Evolutionary conservation across 2,113 vertebrate genomes (phyloP).

Genomic region (Coreoperca whiteheadi): DNA sequence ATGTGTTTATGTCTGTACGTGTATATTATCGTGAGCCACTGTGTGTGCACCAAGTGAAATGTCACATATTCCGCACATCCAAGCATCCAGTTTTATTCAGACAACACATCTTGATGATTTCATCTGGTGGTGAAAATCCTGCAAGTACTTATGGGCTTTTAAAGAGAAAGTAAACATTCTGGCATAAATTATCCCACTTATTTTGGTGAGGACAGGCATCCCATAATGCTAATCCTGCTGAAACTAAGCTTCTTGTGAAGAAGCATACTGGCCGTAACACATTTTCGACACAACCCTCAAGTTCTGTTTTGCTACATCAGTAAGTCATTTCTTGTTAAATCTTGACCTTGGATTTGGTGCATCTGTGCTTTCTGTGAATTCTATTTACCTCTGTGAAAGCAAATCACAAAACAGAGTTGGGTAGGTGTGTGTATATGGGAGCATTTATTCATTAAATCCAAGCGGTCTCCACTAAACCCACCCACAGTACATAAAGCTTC

Average conservation of each 20-base stretch:
- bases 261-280: background rate
- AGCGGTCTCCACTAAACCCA: background rate
- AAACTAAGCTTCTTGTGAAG: constrained; percentile 4
- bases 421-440: too few relatives aligned
- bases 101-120: constrained; percentile 20
- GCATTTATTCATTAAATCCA: constrained; percentile 16
- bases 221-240: background rate
- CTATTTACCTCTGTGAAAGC: too few relatives aligned
- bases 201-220: background rate
- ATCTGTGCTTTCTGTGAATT: too few relatives aligned
- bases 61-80: constrained; percentile 32
- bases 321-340: background rate
- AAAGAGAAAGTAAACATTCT: background rate
- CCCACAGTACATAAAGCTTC: background rate
- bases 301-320: background rate
- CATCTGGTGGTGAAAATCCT: background rate
- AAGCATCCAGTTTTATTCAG: background rate
- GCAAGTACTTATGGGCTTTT: background rate
- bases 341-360: too few relatives aligned
- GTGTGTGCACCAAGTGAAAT: constrained; percentile 18
- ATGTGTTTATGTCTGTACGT: constrained; percentile 30
- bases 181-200: background rate
- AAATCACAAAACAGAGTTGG: too few relatives aligned
- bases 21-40: constrained; percentile 35
- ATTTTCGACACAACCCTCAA: background rate